Evolutionary conservation across 2,797 vertebrate genomes (phyloP), one percentile per base, ranked within the genome.

Genomic region (Ciconia nigra): DNA sequence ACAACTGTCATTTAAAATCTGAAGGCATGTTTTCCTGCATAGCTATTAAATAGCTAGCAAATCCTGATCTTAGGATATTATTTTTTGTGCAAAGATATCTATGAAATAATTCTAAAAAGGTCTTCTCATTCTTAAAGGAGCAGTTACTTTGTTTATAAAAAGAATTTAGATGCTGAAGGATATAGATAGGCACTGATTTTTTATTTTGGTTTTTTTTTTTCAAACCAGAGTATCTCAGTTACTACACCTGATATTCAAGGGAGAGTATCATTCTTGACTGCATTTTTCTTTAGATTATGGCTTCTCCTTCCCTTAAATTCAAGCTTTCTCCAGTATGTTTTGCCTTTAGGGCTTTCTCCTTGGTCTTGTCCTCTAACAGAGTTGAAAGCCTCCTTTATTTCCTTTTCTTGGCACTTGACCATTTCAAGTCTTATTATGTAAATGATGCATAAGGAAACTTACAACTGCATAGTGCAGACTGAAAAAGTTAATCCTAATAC

Each of bases 101-200:
- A 13, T 18, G 37, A 76, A 79, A 55, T 46, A 70, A 41, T 85
- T 87, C 14, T 39, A 33, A 25, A 33, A 25, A 65, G 26, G 4
- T 71, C 41, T 41, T 59, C 7, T 67, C 21, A 74, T 66, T 92
- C 42, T 74, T 83, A 69, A 81, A 83, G 20, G 25, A 91, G 3
- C 8, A 86, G 33, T 26, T 35, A 54, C 4, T 71, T 88, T 9
- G 10, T 39, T 84, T 80, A 35, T 41, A 58, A 49, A 41, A 83
- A 46, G 2, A 61, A 26, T 26, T 58, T 52, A 81, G 26, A 71
- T 76, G 24, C 25, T n/a, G 35, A 16, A 67, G 69, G 44, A 87
- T n/a, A 54, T 0, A 83, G 16, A 54, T 5, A 76, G 2, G 15
- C 16, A 73, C 2, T 1, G 2, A 47, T 31, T 29, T 41, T 17